phyloP scores from a whole-genome alignment of 2,888 invertebrate species.

The Cantharis flavilabris region DNA sequence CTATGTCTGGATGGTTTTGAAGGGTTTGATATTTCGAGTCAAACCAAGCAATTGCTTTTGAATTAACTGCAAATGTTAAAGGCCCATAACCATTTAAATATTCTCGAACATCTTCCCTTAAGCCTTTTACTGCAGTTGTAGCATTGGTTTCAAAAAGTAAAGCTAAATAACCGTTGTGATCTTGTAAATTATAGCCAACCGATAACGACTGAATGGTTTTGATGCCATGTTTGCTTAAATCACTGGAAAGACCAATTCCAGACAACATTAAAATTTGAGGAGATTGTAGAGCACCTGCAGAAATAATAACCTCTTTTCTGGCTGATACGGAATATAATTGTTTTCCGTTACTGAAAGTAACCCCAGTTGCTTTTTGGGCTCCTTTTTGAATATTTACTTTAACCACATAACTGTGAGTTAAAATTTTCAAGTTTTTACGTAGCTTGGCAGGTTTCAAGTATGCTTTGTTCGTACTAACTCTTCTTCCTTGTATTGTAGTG shows the following conservation, averaged over 20 bases:
- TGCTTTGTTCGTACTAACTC: constrained; percentile 64
- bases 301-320: constrained; percentile 73
- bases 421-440: constrained; percentile 69
- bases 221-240: constrained; percentile 63
- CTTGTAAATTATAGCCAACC: constrained; percentile 78
- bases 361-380: constrained; percentile 65
- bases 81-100: constrained; percentile 35
- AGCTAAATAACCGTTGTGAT: constrained; percentile 73
- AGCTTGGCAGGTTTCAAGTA: constrained; percentile 69
- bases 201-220: constrained; percentile 66
- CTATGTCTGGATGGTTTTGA: constrained; percentile 31
- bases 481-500: constrained; percentile 63
- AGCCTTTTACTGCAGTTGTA: constrained; percentile 1
- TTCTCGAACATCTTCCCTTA: constrained; percentile 25
- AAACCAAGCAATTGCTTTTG: constrained; percentile 32
- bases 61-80: constrained; percentile 35
- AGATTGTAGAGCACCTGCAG: constrained; percentile 79
- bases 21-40: constrained; percentile 13
- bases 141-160: constrained; percentile 60
- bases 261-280: constrained; percentile 84
- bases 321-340: constrained; percentile 61
- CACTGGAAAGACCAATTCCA: constrained; percentile 72
- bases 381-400: constrained; percentile 64
- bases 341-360: constrained; percentile 67
- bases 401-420: constrained; percentile 69